Conservation (phyloP, 2,113 vertebrate genomes). For the Nothoprocta perdicaria region DNA sequence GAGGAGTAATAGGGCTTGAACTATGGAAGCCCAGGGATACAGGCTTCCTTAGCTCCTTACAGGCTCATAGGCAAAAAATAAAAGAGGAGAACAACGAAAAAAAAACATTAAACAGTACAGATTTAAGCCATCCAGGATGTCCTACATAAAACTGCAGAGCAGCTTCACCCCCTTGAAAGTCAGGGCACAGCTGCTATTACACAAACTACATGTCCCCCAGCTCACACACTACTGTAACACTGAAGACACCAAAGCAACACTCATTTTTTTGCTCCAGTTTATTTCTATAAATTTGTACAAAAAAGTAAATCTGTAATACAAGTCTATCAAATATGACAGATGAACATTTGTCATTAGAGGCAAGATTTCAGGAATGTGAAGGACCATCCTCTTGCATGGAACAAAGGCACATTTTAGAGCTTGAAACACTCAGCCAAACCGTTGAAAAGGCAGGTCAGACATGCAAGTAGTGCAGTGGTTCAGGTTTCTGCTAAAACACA, state of each 20-base stretch:
- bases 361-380: constrained; percentile 57
- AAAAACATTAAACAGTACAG: neutral
- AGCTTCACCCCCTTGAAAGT: accelerated
- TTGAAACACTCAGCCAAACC: constrained; percentile 10
- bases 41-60: neutral
- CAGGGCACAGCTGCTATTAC: neutral
- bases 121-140: too few relatives aligned
- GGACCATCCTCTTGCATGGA: constrained; percentile 25
- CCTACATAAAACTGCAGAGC: neutral
- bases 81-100: too few relatives aligned
- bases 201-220: neutral
- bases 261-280: constrained; percentile 67
- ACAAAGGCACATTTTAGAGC: constrained; percentile 71
- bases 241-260: neutral
- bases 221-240: neutral
- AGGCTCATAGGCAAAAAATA: neutral
- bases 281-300: constrained; percentile 80
- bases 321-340: constrained; percentile 59
- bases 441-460: constrained; percentile 55
- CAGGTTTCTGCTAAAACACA: neutral
- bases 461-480: constrained; percentile 61
- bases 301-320: constrained; percentile 54
- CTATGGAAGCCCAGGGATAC: neutral
- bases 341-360: constrained; percentile 28
- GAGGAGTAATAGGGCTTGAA: neutral